phyloP scores from a whole-genome alignment of 2,113 vertebrate genomes.

The Dipodomys merriami region DNA sequence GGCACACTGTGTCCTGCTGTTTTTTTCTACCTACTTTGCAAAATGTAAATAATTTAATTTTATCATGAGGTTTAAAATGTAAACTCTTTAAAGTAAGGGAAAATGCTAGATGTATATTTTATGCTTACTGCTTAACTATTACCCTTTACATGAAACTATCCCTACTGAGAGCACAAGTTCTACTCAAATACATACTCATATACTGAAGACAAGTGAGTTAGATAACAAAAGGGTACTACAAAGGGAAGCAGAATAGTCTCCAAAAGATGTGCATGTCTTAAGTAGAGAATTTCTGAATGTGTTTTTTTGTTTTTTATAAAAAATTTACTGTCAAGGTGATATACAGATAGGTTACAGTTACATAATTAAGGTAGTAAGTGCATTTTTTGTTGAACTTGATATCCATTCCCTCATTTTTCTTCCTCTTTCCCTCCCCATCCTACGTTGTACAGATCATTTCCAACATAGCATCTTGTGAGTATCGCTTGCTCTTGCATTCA shows the following conservation, averaged over 20 bases:
- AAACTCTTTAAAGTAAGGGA: conserved; percentile 6
- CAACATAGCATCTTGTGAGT: too few species aligned
- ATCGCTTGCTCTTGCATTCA: too few species aligned
- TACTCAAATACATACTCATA: background rate
- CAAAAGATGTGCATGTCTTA: background rate
- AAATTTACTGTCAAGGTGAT: too few species aligned
- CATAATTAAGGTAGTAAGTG: too few species aligned
- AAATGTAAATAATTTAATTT: conserved; percentile 31
- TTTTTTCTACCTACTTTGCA: conserved; percentile 24
- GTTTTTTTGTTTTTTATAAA: background rate
- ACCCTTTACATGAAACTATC: background rate
- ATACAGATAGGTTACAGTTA: too few species aligned
- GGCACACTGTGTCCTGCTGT: background rate
- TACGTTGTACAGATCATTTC: too few species aligned
- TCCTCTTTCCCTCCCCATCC: too few species aligned
- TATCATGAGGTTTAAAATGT: background rate
- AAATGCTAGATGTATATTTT: background rate
- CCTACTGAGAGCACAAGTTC: background rate
- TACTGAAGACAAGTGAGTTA: background rate
- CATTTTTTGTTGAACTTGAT: too few species aligned
- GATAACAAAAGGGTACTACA: background rate
- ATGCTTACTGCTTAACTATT: background rate
- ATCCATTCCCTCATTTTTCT: too few species aligned
- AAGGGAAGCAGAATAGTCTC: background rate
- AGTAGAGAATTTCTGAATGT: background rate